Conservation (phyloP, 2,888 invertebrate genomes). For the Formica aserva region DNA sequence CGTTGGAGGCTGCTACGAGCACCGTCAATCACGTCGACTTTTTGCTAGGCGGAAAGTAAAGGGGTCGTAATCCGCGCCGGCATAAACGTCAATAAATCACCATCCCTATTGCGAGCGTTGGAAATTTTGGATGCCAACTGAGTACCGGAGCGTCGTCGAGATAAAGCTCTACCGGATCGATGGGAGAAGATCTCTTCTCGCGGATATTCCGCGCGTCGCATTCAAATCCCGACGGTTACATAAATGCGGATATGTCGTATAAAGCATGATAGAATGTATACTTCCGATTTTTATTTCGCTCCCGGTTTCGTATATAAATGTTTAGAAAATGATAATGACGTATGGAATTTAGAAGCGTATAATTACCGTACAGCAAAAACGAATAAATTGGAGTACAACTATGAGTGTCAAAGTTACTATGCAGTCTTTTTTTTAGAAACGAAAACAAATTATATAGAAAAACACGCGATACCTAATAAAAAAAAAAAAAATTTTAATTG, state of each 20-base stretch:
- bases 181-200: neutral
- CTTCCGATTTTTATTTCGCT: neutral
- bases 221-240: neutral
- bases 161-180: conserved; percentile 27
- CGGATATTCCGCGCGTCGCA: neutral
- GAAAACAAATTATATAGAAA: neutral
- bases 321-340: neutral
- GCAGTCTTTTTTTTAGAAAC: neutral
- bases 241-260: neutral
- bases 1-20: neutral
- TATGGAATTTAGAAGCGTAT: neutral
- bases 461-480: neutral
- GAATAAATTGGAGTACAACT: neutral
- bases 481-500: neutral
- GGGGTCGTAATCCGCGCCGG: conserved; percentile 21
- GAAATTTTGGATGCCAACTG: conserved; percentile 35
- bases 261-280: neutral
- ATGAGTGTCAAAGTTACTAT: neutral
- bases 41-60: conserved; percentile 21
- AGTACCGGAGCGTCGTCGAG: neutral
- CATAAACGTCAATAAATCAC: conserved; percentile 45
- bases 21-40: conserved; percentile 50
- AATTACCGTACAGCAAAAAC: neutral
- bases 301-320: neutral
- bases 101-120: neutral